Conservation (phyloP, 2,113 vertebrate species). For the Tupaia tana region DNA sequence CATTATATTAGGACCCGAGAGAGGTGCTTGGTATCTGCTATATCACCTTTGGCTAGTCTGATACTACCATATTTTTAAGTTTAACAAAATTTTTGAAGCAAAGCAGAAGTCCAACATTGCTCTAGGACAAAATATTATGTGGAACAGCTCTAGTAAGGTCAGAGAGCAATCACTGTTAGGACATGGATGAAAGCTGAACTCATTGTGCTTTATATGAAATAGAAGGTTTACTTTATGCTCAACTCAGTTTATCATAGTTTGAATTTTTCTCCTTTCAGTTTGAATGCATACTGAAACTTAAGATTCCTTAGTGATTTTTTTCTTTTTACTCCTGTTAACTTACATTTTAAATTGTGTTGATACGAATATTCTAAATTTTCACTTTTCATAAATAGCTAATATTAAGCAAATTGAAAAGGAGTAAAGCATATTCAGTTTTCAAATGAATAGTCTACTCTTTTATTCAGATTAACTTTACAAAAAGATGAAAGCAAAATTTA, state of each 20-base stretch:
- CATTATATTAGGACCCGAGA: neutral
- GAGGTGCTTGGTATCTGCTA: neutral
- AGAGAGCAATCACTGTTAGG: neutral
- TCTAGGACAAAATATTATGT: neutral
- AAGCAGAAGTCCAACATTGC: neutral
- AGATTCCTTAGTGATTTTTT: neutral
- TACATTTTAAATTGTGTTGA: neutral
- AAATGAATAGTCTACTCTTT: neutral
- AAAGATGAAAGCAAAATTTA: constrained; percentile 15
- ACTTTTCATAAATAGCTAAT: neutral
- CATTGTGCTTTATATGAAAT: neutral
- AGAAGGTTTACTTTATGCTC: neutral
- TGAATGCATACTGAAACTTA: neutral
- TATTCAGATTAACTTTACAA: constrained; percentile 23
- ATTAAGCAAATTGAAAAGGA: constrained; percentile 21
- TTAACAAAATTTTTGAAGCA: constrained; percentile 16
- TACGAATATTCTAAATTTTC: neutral
- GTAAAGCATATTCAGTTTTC: neutral
- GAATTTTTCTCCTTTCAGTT: constrained; percentile 17
- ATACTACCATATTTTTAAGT: constrained; percentile 12
- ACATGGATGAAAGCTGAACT: neutral
- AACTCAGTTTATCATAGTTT: neutral
- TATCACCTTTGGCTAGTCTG: neutral
- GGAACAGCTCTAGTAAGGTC: neutral
- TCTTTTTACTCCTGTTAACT: neutral